Evolutionary conservation across 2,888 invertebrate genomes (phyloP), one percentile per base, ranked within the genome.

Genomic region (Melieria crassipennis): DNA sequence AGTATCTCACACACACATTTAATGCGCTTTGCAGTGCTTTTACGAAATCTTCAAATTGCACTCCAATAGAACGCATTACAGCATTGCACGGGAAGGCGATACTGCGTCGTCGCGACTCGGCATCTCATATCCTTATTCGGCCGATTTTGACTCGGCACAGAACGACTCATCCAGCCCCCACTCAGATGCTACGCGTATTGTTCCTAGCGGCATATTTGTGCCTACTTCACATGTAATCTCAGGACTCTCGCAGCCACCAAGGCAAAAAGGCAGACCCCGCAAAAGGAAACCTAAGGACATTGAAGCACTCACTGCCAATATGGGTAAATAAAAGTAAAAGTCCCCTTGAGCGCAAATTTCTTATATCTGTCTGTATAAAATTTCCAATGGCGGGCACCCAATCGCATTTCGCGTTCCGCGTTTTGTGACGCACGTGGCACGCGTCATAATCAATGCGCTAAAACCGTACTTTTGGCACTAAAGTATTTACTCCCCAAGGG

Each of bases 201-300:
- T 86, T 83, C 83, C 87, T 83, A 83, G 82, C 79, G 86, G 86
- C 78, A 85, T 90, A 88, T 85, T 89, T 89, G 83, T 89, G 90
- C 83, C 88, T 88, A 84, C 80, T 83, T 86, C 84, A 71, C 87
- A 86, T 80, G 87, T 91, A 89, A 75, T 90, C 89, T 79, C 90
- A 88, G 83, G 90, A 87, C 85, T 90, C 87, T 87, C 87, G 81
- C 85, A 89, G 87, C 86, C 89, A 78, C 94, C 95, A 6, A 89
- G 96, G 79, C 96, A 96, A 87, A 97, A 97, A 89, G 97, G 97
- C 9, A 89, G 97, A 78, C 97, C 97, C 50, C 89, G 97, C 84
- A 97, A 97, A 88, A 90, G 96, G 89, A 97, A 97, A 87, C 95
- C 94, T 67, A 95, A 95, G 89, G 95, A 95, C 85, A 90, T 95